Evolutionary conservation across 1,140 invertebrate species (phyloP).

Genomic region (Parapsyche elsis): DNA sequence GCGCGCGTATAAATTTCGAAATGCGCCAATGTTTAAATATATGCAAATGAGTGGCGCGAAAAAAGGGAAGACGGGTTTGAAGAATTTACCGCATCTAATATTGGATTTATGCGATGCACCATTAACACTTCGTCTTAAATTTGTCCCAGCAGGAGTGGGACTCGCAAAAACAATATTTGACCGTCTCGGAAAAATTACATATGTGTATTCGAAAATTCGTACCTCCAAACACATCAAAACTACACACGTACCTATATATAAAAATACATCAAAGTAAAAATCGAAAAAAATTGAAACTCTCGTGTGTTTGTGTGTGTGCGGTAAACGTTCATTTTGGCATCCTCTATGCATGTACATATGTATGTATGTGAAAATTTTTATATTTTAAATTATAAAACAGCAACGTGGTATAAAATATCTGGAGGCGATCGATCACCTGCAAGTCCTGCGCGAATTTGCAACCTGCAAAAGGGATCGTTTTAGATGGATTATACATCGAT

Average conservation of each 20-base stretch:
- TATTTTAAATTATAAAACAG: neutral
- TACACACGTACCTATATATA: too few relatives aligned
- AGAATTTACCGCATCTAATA: conserved; percentile 28
- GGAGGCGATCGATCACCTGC: conserved; percentile 30
- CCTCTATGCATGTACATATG: too few relatives aligned
- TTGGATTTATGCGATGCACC: conserved; percentile 31
- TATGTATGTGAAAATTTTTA: neutral
- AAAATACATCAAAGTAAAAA: too few relatives aligned
- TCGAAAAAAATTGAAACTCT: too few relatives aligned
- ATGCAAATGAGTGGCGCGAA: conserved; percentile 26
- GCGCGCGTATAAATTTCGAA: conserved; percentile 12
- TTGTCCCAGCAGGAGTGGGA: conserved; percentile 26
- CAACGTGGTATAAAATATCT: conserved; percentile 22
- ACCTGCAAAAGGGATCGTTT: conserved; percentile 25
- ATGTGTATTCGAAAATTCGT: too few relatives aligned
- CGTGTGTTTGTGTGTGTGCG: too few relatives aligned
- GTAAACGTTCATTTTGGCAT: too few relatives aligned
- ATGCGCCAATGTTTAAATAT: conserved; percentile 24
- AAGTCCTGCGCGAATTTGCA: conserved; percentile 23
- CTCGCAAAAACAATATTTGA: conserved; percentile 20
- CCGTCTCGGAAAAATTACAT: neutral
- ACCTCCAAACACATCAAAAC: too few relatives aligned
- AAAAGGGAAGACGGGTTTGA: conserved; percentile 3
- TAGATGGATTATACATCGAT: conserved; percentile 24
- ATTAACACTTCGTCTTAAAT: conserved; percentile 32